Percentiles rank a stretch among this genome's conserved stretches.
phyloP scores from a whole-genome alignment of 2,797 vertebrate genomes.

The Takifugu rubripes region DNA sequence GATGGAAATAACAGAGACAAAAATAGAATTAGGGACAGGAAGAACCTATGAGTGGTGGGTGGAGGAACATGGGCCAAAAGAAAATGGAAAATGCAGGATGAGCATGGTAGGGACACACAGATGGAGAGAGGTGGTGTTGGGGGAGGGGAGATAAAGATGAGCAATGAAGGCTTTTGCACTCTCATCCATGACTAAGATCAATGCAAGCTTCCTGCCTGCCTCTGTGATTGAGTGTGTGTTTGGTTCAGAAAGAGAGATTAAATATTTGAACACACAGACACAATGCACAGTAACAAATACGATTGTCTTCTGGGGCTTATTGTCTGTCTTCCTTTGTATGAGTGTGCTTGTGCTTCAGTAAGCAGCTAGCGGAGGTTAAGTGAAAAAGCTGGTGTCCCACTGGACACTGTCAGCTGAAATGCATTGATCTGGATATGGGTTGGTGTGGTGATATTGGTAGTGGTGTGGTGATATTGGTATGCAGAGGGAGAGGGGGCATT shows the following conservation, averaged over 20 bases:
- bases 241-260: slow-evolving; percentile 19
- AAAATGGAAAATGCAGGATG: not conserved
- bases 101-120: slow-evolving; percentile 1
- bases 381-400: slow-evolving; percentile 9
- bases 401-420: slow-evolving; percentile 21
- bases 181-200: slow-evolving; percentile 64
- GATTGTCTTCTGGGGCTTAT: slow-evolving; percentile 3
- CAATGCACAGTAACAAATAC: slow-evolving; percentile 1
- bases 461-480: too few species aligned
- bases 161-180: slow-evolving; percentile 58
- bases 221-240: slow-evolving; percentile 34
- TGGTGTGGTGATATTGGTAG: too few species aligned
- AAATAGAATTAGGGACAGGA: slow-evolving; percentile 4
- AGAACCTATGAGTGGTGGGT: not conserved
- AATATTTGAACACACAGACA: slow-evolving; percentile 28
- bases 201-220: slow-evolving; percentile 50
- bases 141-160: slow-evolving; percentile 39
- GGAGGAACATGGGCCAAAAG: slow-evolving; percentile 4
- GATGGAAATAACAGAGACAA: slow-evolving; percentile 20
- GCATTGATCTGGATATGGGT: slow-evolving; percentile 56
- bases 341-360: slow-evolving; percentile 8
- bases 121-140: slow-evolving; percentile 8
- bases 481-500: slow-evolving; percentile 16
- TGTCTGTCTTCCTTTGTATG: slow-evolving; percentile 4
- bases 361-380: slow-evolving; percentile 41